Conservation (phyloP, 2,888 invertebrate species). For the Gisinianus flammeolus region DNA sequence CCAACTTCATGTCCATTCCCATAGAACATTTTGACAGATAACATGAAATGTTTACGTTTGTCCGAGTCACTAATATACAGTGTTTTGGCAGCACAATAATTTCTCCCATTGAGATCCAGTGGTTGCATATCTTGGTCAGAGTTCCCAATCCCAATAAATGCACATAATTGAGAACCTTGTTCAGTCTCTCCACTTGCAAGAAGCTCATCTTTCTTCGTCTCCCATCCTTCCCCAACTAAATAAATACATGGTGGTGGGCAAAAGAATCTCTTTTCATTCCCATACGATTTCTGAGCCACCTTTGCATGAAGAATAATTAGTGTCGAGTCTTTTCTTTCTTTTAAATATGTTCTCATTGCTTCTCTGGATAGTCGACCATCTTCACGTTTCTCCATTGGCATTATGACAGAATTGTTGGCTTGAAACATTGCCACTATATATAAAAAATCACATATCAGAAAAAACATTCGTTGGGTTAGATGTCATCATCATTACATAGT, state of each 20-base stretch:
- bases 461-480: not conserved
- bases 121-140: conserved; percentile 67
- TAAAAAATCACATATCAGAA: not conserved
- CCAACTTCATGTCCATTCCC: conserved; percentile 67
- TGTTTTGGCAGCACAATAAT: conserved; percentile 69
- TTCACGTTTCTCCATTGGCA: conserved; percentile 18
- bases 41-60: conserved; percentile 68
- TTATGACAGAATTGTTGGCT: conserved; percentile 4
- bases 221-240: conserved; percentile 67
- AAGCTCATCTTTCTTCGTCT: conserved; percentile 64
- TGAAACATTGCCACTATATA: conserved; percentile 27
- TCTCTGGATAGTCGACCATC: conserved; percentile 61
- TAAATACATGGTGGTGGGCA: conserved; percentile 70
- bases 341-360: conserved; percentile 66
- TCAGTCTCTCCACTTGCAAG: conserved; percentile 58
- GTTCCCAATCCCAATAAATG: conserved; percentile 68
- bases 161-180: conserved; percentile 63
- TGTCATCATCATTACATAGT: too few relatives aligned
- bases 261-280: conserved; percentile 69
- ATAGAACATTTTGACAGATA: conserved; percentile 68
- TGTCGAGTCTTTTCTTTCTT: conserved; percentile 62
- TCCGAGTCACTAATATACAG: conserved; percentile 68
- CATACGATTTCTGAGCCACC: conserved; percentile 69
- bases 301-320: conserved; percentile 67
- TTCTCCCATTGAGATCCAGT: conserved; percentile 66